phyloP scores from a whole-genome alignment of 2,888 invertebrate genomes.

The Chrysina gloriosa region DNA sequence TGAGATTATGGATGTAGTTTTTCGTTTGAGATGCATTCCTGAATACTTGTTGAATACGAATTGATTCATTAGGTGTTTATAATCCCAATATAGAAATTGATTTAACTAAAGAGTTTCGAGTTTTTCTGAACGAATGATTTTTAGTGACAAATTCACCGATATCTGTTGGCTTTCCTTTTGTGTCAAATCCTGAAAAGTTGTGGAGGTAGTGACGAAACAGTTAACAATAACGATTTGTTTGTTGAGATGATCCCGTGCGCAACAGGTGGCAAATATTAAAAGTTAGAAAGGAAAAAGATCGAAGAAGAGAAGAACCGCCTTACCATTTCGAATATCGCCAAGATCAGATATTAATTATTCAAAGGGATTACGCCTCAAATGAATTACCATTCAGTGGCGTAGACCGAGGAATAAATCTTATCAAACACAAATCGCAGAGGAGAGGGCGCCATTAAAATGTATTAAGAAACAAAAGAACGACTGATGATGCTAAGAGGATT shows the following conservation, averaged over 20 bases:
- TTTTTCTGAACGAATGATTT: no score
- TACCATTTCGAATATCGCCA: conserved; percentile 2
- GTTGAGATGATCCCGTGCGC: not conserved
- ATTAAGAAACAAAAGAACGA: conserved; percentile 57
- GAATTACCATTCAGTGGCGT: not conserved
- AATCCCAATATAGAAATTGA: no score
- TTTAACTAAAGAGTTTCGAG: no score
- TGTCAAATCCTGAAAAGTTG: no score
- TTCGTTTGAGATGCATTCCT: no score
- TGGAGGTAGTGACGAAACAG: not conserved
- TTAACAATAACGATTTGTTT: not conserved
- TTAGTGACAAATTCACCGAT: no score
- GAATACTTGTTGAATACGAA: no score
- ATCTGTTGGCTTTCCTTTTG: no score
- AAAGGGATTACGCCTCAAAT: conserved; percentile 11
- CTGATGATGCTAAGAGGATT: conserved; percentile 58
- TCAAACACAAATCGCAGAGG: conserved; percentile 1
- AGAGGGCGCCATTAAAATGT: conserved; percentile 42
- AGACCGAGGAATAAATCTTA: conserved; percentile 19
- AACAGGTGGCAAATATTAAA: conserved; percentile 10
- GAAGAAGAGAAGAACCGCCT: not conserved
- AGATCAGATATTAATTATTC: conserved; percentile 28
- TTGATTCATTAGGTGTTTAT: no score
- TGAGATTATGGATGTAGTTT: no score
- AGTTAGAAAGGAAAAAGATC: not conserved